Conservation (phyloP, 2,888 invertebrate genomes). For the Buathra laborator region DNA sequence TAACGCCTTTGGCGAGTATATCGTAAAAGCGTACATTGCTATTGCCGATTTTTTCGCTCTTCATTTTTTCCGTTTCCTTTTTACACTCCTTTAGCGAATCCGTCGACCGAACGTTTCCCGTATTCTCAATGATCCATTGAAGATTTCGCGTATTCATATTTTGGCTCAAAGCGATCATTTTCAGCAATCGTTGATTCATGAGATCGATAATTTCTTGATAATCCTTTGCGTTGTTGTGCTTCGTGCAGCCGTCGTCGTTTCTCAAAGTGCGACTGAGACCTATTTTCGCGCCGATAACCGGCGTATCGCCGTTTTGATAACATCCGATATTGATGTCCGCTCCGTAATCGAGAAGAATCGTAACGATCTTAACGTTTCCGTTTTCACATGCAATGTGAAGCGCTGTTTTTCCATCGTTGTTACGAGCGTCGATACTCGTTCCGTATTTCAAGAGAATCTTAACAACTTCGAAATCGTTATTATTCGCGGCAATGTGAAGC, state of each 20-base stretch:
- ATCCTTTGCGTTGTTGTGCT: neutral
- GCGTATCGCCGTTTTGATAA: neutral
- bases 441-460: conserved; percentile 22
- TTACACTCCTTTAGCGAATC: neutral
- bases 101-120: neutral
- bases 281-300: neutral
- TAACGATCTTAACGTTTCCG: conserved; percentile 1
- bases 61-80: neutral
- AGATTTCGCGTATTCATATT: neutral
- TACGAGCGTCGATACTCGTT: neutral
- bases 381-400: conserved; percentile 30
- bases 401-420: conserved; percentile 12
- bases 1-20: neutral
- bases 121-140: neutral
- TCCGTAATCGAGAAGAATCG: neutral
- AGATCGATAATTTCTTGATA: neutral
- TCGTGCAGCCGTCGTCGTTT: neutral
- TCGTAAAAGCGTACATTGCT: conserved; percentile 12
- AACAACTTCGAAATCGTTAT: conserved; percentile 6
- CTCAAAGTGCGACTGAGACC: neutral
- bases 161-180: neutral
- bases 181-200: neutral
- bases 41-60: conserved; percentile 1
- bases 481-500: conserved; percentile 13
- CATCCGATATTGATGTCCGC: conserved; percentile 22